phyloP scores from a whole-genome alignment of 2,113 vertebrate species.

The Percina caprodes region DNA sequence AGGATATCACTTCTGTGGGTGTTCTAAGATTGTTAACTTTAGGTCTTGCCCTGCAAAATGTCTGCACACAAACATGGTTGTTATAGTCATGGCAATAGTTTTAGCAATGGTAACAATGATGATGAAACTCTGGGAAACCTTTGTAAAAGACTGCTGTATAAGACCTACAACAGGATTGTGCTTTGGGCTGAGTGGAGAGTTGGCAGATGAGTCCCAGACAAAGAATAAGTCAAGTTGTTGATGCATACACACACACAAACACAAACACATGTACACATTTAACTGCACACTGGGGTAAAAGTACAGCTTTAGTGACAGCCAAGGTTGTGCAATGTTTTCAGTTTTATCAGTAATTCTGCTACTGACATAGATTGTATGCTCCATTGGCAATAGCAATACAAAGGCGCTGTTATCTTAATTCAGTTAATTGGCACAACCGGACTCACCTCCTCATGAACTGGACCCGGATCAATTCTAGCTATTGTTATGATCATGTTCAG shows the following conservation, averaged over 20 bases:
- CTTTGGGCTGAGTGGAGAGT: constrained; percentile 37
- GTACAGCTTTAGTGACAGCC: constrained; percentile 36
- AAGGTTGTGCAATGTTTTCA: constrained; percentile 60
- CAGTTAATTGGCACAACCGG: constrained; percentile 67
- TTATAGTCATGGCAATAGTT: constrained; percentile 48
- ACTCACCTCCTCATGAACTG: constrained; percentile 72
- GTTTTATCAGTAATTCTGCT: constrained; percentile 60
- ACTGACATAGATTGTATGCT: constrained; percentile 50
- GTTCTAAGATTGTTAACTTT: constrained; percentile 33
- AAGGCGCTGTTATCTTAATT: constrained; percentile 53
- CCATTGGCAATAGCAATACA: constrained; percentile 58
- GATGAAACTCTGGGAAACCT: constrained; percentile 73
- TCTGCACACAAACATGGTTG: constrained; percentile 22
- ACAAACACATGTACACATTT: constrained; percentile 1
- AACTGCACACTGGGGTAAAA: constrained; percentile 16
- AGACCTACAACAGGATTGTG: constrained; percentile 36
- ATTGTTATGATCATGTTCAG: constrained; percentile 75
- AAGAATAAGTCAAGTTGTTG: constrained; percentile 33
- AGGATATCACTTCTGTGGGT: constrained; percentile 11
- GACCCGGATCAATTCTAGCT: constrained; percentile 60
- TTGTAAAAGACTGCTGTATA: constrained; percentile 26
- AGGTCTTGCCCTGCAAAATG: constrained; percentile 35
- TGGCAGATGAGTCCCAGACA: constrained; percentile 55
- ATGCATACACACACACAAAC: not conserved
- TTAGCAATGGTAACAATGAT: constrained; percentile 53